phyloP scores from a whole-genome alignment of 2,113 vertebrate species.

The Stercorarius parasiticus region DNA sequence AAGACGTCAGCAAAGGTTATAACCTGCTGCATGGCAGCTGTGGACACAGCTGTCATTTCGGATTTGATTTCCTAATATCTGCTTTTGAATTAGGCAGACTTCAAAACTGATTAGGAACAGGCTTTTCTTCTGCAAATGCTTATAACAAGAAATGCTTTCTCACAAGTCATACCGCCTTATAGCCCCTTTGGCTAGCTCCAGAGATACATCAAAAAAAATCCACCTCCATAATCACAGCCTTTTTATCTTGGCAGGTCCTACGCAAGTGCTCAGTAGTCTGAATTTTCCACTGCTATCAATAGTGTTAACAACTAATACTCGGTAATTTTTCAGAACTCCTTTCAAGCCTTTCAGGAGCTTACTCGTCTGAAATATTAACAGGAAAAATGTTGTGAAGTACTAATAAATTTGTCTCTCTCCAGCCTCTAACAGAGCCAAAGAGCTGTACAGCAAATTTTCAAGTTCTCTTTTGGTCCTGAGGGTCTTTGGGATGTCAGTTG shows the following conservation, averaged over 20 bases:
- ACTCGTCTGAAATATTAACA: slow-evolving; percentile 18
- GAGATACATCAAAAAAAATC: not conserved
- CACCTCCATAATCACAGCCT: not conserved
- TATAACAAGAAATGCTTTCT: not conserved
- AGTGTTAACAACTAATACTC: not conserved
- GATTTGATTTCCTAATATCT: not conserved
- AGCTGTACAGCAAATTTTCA: not conserved
- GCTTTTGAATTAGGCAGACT: not conserved
- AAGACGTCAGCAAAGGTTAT: not conserved
- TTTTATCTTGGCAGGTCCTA: not conserved
- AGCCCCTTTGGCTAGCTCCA: not conserved
- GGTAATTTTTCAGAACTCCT: not conserved
- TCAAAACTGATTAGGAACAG: not conserved
- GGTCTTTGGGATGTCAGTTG: fast-evolving
- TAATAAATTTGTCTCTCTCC: slow-evolving; percentile 2
- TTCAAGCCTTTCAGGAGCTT: slow-evolving; percentile 20
- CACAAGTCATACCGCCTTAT: not conserved
- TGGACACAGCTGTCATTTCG: not conserved
- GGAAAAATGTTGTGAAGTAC: not conserved
- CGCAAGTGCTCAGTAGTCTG: not conserved
- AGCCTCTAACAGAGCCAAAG: not conserved
- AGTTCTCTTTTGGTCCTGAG: not conserved
- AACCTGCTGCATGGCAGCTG: not conserved
- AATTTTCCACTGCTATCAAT: not conserved
- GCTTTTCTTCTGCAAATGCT: not conserved